Conservation (phyloP, 2,113 vertebrate genomes). For the Steatornis caripensis region DNA sequence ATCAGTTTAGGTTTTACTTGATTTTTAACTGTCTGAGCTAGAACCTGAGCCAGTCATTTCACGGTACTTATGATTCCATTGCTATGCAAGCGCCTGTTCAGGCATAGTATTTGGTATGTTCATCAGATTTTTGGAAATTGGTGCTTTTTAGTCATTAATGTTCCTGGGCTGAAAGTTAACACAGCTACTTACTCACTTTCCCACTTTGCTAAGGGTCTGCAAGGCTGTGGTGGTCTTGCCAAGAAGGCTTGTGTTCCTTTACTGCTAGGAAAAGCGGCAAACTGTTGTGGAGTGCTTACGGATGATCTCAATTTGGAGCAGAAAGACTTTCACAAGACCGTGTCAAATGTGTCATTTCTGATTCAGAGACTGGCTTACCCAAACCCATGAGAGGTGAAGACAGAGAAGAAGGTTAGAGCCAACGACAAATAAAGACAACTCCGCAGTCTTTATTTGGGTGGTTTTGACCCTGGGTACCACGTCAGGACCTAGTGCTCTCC, state of each 20-base stretch:
- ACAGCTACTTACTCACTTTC: background rate
- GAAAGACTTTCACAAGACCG: background rate
- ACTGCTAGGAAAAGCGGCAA: background rate
- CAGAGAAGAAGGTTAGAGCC: background rate
- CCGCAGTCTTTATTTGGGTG: background rate
- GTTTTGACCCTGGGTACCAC: background rate
- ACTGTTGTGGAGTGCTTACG: background rate
- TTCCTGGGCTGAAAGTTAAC: background rate
- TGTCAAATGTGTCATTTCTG: background rate
- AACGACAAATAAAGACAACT: too few species aligned
- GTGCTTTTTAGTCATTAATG: background rate
- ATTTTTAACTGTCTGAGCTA: background rate
- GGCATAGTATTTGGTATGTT: background rate
- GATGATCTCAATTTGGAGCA: background rate
- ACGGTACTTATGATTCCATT: background rate
- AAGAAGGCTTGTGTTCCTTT: background rate
- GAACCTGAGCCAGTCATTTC: background rate
- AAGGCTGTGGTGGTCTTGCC: background rate
- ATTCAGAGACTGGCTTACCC: background rate
- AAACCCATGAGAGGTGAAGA: background rate
- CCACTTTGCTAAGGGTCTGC: background rate
- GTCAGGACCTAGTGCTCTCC: background rate
- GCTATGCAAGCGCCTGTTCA: background rate
- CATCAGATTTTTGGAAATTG: background rate
- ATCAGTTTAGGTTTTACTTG: background rate